Evolutionary conservation across 30 jellyfish, hydroid and myxozoan species (phyloP).

Genomic region (Pseudorhiza aurosa): DNA sequence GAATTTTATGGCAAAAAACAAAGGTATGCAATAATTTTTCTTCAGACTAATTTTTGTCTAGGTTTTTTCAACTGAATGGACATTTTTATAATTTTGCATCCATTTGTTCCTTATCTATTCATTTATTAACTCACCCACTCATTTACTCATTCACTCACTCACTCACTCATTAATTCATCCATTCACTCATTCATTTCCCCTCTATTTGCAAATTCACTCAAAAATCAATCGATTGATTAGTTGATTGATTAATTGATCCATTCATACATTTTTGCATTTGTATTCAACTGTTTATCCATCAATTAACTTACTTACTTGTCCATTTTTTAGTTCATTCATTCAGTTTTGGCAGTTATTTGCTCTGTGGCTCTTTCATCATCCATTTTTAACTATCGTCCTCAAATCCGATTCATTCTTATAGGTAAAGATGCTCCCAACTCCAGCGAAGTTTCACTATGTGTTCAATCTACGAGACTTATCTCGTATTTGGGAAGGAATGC

Average conservation of each 20-base stretch:
- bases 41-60: not conserved
- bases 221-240: too few species aligned
- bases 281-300: too few species aligned
- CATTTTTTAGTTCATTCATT: too few species aligned
- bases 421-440: conserved; percentile 98
- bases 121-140: not conserved
- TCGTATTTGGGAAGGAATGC: conserved; percentile 99
- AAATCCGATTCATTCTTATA: too few species aligned
- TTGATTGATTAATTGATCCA: too few species aligned
- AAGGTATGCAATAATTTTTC: conserved; percentile 53
- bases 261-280: too few species aligned
- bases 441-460: conserved; percentile 96
- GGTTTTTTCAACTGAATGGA: not conserved
- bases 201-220: not conserved
- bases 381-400: too few species aligned
- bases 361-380: too few species aligned
- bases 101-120: not conserved
- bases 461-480: conserved; percentile 96
- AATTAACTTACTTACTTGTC: too few species aligned
- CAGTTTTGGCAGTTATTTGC: too few species aligned
- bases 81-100: not conserved
- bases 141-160: not conserved
- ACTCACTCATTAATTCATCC: not conserved
- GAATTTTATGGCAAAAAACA: conserved; percentile 90
- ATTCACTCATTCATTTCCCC: not conserved